Base-by-base conservation (phyloP, 1,140 invertebrate genomes). In the Triops cancriformis region DNA sequence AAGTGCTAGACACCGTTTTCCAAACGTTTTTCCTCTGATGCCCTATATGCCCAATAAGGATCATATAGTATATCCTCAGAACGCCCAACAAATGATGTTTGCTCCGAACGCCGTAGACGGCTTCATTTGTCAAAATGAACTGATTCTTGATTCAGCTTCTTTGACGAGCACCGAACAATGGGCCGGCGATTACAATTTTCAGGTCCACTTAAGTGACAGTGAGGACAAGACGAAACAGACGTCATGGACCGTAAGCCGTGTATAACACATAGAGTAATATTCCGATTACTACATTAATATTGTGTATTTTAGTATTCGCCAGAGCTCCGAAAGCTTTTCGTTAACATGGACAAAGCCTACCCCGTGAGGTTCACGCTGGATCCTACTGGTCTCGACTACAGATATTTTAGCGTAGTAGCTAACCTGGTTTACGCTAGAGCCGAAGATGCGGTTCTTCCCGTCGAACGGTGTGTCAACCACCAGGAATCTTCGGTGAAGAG, bases 301-400 rank as follows among this genome's bases (percentile, higher is more conserved):
- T 81, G 80, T 82, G 76, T 79, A 28, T 81, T 84, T 18, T 80
- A 90, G 89, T 90, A 88, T 79, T 90, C 89, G 1, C 81, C 85
- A 27, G 43, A 42, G 23, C 78, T 89, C 26, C 83, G 87, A 14
- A 90, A 90, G 81, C 82, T 90, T 0, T 90, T 87, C 78, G 89
- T 90, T 0, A 84, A 88, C 72, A 89, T 89, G 83, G 87, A 88
- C n/a, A 86, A 87, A 42, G 86, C 86, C 1, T 82, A 89, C 27
- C 87, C 89, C 0, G 80, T 90, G 9, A 82, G 86, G 72, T 89
- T 90, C 72, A 83, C 83, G 43, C 85, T 85, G 83, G 79, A 81
- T 0, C 81, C 82, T 43, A 3, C 14, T n/a, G 26, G 7, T 43
- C 31, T 76, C 26, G 79, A 83, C 1, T 79, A 84, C 0, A 80